Base-by-base conservation (phyloP, 2,797 vertebrate genomes). In the Apogon talboti region DNA sequence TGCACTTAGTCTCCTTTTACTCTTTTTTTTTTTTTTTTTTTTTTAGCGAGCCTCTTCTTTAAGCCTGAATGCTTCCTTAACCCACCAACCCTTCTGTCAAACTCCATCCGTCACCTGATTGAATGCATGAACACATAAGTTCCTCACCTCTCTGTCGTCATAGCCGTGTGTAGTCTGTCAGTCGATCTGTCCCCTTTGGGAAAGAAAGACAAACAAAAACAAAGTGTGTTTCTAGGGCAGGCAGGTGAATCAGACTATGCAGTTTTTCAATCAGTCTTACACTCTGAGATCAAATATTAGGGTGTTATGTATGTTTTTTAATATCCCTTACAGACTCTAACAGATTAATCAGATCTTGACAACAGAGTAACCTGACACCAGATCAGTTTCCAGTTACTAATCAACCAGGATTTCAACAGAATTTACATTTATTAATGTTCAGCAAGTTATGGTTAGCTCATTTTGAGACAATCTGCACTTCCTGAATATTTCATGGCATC, bases 51-150 rank as follows among this genome's bases (percentile, higher is more conserved):
- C 1, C 6, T 44, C 14, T 30, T 71, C 41, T 42, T 46, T 50
- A 45, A 55, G 43, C 51, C 48, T 65, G 72, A 64, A 52, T 43
- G 53, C 50, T 24, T 59, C 54, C 38, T 67, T 37, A 51, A 46
- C 59, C 49, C 43, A 6, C 47, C 54, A 30, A 43, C 21, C 10
- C 18, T 11, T 24, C 58, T 55, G 63, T 82, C 74, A 65, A 15
- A 78, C 60, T 28, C 63, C 62, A 75, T 77, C 68, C 57, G 47
- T 63, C 66, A 56, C 57, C 45, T 13, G 6, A 51, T 11, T 51
- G 45, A 49, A 50, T 44, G 48, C 54, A 41, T n/a, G 40, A 48
- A 57, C 37, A 46, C 51, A 37, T 40, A 4, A 15, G 61, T 61
- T 62, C 30, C 21, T 41, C 33, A 64, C 64, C 53, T 56, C 11